These are phyloP conservation scores for Chondrosia reniformis DNA, from an alignment of 37 sponge, comb jelly and placozoan species.

Conservation along the genomic window DNA sequence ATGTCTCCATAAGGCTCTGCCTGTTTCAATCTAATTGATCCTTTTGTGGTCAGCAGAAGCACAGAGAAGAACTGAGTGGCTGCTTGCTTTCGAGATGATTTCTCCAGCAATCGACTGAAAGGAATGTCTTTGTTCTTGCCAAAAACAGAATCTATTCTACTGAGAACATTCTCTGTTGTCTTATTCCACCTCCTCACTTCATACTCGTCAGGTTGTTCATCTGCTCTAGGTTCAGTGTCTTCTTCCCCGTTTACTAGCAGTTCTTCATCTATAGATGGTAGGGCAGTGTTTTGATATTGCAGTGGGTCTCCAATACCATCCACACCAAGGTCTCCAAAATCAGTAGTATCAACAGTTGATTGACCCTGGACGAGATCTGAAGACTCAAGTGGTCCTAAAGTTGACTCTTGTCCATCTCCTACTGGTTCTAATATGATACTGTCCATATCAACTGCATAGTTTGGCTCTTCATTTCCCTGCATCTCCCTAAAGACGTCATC, in stretches of 20 bases:
- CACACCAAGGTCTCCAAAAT: neutral
- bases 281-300: neutral
- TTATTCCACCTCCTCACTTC: constrained; percentile 86
- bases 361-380: neutral
- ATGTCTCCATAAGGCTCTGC: constrained; percentile 77
- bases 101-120: constrained; percentile 61
- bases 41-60: constrained; percentile 82
- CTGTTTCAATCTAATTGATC: constrained; percentile 70
- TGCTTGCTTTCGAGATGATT: constrained; percentile 79
- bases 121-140: constrained; percentile 28
- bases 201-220: constrained; percentile 74
- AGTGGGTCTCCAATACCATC: neutral
- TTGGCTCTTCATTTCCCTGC: neutral
- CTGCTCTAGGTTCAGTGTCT: neutral
- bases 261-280: constrained; percentile 21
- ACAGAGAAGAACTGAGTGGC: constrained; percentile 87
- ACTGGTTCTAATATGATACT: constrained; percentile 3
- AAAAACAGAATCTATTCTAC: constrained; percentile 48
- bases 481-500: constrained; percentile 10
- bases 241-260: constrained; percentile 15
- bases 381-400: neutral
- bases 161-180: constrained; percentile 72
- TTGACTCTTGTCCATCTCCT: neutral
- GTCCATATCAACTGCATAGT: constrained; percentile 2
- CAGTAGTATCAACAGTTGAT: neutral